Conservation (phyloP, 2,113 vertebrate genomes). For the Arizona elegans region DNA sequence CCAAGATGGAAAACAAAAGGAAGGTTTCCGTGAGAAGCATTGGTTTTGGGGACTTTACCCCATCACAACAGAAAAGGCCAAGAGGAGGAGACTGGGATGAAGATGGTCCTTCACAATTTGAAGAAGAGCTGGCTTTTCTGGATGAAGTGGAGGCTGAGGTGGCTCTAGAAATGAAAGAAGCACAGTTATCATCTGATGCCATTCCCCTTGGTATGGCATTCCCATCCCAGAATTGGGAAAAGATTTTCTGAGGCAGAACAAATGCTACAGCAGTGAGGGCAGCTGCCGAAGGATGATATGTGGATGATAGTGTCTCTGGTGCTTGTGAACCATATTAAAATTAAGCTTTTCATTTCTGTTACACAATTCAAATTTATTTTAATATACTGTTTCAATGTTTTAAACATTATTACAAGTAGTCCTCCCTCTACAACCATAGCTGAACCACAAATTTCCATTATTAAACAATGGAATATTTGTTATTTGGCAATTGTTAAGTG, state of each 20-base stretch:
- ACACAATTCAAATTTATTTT: neutral
- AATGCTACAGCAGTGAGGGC: neutral
- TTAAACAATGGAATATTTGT: neutral
- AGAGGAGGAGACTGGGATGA: constrained; percentile 76
- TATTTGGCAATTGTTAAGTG: neutral
- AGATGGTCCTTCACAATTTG: constrained; percentile 77
- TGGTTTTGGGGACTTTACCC: constrained; percentile 25
- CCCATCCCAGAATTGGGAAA: neutral
- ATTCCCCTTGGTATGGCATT: constrained; percentile 68
- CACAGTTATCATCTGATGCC: constrained; percentile 72
- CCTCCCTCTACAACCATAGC: neutral
- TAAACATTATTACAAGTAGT: neutral
- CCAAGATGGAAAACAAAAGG: constrained; percentile 71
- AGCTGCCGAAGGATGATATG: neutral
- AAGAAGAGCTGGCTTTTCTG: constrained; percentile 81
- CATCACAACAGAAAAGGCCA: constrained; percentile 70
- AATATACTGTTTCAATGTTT: neutral
- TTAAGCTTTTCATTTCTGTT: neutral
- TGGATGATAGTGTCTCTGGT: neutral
- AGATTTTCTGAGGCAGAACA: neutral
- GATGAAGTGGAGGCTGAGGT: constrained; percentile 79
- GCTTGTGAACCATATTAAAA: neutral
- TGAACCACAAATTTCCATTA: neutral
- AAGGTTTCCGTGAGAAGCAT: constrained; percentile 43
- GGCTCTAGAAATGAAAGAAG: constrained; percentile 74